phyloP scores from a whole-genome alignment of 2,888 invertebrate genomes.

The Flexamia atlantica region DNA sequence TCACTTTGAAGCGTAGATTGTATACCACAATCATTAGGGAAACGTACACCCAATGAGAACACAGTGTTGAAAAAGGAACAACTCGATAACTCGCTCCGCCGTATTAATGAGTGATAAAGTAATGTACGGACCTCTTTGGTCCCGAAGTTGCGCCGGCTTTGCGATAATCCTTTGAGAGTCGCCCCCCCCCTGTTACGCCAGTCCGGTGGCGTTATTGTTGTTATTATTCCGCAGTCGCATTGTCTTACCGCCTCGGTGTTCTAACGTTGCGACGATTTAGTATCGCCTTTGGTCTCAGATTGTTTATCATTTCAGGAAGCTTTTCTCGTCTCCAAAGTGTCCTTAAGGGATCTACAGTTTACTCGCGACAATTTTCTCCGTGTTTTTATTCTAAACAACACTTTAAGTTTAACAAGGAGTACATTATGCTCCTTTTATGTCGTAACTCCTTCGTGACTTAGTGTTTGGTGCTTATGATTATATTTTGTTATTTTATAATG shows the following conservation, averaged over 20 bases:
- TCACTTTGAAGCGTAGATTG: too few species aligned
- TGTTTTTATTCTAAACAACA: not conserved
- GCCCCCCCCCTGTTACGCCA: constrained; percentile 21
- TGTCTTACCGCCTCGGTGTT: not conserved
- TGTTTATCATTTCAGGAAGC: constrained; percentile 20
- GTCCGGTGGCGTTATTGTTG: constrained; percentile 20
- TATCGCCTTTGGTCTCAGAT: constrained; percentile 4
- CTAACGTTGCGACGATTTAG: not conserved
- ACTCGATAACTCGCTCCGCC: too few species aligned
- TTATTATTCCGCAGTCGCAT: constrained; percentile 26
- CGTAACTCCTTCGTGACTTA: not conserved
- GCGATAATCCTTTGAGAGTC: constrained; percentile 47
- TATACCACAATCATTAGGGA: not conserved
- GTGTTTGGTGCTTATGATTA: too few species aligned
- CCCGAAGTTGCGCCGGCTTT: constrained; percentile 38
- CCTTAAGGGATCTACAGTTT: constrained; percentile 28
- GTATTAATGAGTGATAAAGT: constrained; percentile 41
- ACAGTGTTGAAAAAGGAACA: constrained; percentile 13
- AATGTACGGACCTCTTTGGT: constrained; percentile 47
- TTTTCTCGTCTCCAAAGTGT: constrained; percentile 26
- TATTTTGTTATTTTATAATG: too few species aligned
- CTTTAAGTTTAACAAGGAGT: constrained; percentile 24
- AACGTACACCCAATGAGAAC: not conserved
- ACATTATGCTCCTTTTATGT: not conserved
- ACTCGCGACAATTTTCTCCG: constrained; percentile 19